Conservation (phyloP, 1,140 invertebrate genomes). For the Cherax quadricarinatus region DNA sequence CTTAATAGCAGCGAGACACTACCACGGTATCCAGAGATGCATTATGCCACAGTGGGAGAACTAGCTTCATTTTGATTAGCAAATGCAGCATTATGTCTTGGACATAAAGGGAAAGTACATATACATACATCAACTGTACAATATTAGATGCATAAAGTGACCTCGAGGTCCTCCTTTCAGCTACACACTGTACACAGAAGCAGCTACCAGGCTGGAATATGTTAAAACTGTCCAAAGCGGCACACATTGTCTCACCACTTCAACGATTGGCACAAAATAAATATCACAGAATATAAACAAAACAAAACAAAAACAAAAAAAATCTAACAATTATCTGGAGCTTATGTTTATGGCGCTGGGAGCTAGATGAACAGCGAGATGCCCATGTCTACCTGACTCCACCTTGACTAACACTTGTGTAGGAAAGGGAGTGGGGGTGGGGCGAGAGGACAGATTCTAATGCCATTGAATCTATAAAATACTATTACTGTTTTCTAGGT, state of each 20-base stretch:
- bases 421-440: background rate
- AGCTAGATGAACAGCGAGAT: conserved; percentile 5
- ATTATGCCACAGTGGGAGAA: conserved; percentile 50
- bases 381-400: background rate
- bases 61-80: conserved; percentile 70
- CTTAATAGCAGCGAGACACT: background rate
- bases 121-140: conserved; percentile 70
- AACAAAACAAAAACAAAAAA: conserved; percentile 29
- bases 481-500: background rate
- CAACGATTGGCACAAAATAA: conserved; percentile 69
- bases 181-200: conserved; percentile 64
- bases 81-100: conserved; percentile 69
- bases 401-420: background rate
- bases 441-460: background rate
- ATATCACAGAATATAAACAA: conserved; percentile 68
- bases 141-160: conserved; percentile 69
- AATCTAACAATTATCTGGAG: conserved; percentile 25
- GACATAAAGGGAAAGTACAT: conserved; percentile 65
- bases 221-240: conserved; percentile 65
- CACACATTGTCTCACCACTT: conserved; percentile 61
- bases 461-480: background rate
- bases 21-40: conserved; percentile 27
- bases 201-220: conserved; percentile 68
- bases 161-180: conserved; percentile 40
- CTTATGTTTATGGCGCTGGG: conserved; percentile 11